Evolutionary conservation across 2,797 vertebrate genomes (phyloP).

Genomic region (Brachymystax lenok): DNA sequence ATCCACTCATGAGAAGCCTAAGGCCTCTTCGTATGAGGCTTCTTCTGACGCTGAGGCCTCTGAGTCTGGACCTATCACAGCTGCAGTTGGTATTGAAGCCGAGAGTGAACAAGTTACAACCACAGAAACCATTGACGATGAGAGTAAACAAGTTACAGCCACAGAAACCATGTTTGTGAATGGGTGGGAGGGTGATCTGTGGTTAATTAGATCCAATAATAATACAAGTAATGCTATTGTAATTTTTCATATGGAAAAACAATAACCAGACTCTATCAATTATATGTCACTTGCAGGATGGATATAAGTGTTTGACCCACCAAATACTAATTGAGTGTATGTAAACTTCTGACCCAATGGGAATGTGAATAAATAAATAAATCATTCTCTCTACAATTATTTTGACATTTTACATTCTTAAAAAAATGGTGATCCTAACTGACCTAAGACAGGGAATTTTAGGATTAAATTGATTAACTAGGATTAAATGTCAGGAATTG

Average conservation of each 20-base stretch:
- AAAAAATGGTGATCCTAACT: no score
- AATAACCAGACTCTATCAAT: constrained; percentile 29
- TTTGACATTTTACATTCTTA: no score
- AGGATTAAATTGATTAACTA: no score
- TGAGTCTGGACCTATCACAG: background rate
- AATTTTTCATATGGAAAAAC: constrained; percentile 33
- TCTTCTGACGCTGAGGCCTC: no score
- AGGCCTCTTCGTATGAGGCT: background rate
- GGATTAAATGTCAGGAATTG: no score
- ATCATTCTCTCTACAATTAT: no score
- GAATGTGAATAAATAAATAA: no score
- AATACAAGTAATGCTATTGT: constrained; percentile 42
- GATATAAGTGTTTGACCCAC: background rate
- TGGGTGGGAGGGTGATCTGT: constrained; percentile 12
- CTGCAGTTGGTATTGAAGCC: background rate
- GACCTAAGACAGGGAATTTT: no score
- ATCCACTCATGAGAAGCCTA: no score
- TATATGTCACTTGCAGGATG: constrained; percentile 7
- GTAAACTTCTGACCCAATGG: no score
- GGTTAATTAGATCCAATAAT: constrained; percentile 47
- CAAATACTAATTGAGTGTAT: no score
- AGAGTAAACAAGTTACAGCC: background rate
- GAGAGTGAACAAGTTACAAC: no score
- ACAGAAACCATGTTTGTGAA: background rate
- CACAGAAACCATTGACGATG: background rate